Conservation (phyloP, 2,113 vertebrate species). For the Epinephelus cyanopodus region DNA sequence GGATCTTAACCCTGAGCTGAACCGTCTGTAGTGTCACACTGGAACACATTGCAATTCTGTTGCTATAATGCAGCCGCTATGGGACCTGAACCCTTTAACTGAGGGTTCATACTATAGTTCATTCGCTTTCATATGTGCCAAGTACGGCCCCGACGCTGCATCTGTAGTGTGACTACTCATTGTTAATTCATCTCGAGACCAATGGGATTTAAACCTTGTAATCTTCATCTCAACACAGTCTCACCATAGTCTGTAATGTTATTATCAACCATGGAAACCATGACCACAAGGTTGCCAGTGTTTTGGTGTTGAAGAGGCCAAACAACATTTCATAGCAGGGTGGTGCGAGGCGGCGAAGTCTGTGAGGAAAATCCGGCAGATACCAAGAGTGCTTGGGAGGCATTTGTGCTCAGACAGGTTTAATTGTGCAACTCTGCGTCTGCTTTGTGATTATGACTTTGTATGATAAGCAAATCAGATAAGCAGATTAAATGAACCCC, state of each 20-base stretch:
- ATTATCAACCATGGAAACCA: slow-evolving; percentile 34
- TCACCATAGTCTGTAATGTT: slow-evolving; percentile 19
- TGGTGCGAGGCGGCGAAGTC: neutral
- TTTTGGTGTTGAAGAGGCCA: slow-evolving; percentile 17
- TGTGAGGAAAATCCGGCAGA: slow-evolving; percentile 29
- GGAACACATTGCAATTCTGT: slow-evolving; percentile 34
- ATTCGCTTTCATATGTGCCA: slow-evolving; percentile 45
- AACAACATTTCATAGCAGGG: slow-evolving; percentile 31
- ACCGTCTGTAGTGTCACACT: slow-evolving; percentile 63
- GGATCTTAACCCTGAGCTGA: slow-evolving; percentile 63
- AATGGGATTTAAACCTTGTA: slow-evolving; percentile 46
- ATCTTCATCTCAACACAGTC: slow-evolving; percentile 23
- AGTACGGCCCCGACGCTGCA: slow-evolving; percentile 47
- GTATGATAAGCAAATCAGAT: slow-evolving; percentile 64
- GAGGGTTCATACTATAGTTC: slow-evolving; percentile 45
- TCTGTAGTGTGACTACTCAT: slow-evolving; percentile 55
- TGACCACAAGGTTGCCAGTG: slow-evolving; percentile 9
- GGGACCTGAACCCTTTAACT: slow-evolving; percentile 40
- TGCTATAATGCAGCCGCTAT: slow-evolving; percentile 41
- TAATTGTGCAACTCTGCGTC: slow-evolving; percentile 60
- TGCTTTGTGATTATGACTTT: slow-evolving; percentile 49
- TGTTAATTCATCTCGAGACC: slow-evolving; percentile 58
- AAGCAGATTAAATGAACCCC: slow-evolving; percentile 66
- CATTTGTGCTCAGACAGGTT: slow-evolving; percentile 41
- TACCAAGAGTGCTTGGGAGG: slow-evolving; percentile 7